phyloP scores from a whole-genome alignment of 2,797 vertebrate species.

The Protonibea diacanthus region DNA sequence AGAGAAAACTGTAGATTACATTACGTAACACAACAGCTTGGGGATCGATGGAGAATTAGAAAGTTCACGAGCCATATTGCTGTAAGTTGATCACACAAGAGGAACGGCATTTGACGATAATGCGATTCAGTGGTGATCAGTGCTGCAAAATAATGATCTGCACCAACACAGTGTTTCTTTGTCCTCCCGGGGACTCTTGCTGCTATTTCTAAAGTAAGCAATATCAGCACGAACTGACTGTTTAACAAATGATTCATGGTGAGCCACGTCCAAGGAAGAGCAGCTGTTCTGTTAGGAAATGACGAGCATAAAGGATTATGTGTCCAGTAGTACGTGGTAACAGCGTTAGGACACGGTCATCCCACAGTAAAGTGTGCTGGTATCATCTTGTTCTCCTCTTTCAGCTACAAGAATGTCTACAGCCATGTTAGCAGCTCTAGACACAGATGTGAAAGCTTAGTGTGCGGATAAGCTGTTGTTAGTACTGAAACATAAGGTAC shows the following conservation, averaged over 20 bases:
- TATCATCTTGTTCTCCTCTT: not conserved
- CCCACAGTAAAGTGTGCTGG: slow-evolving; percentile 1
- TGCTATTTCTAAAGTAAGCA: slow-evolving; percentile 31
- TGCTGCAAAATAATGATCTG: slow-evolving; percentile 58
- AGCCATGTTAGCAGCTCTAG: not conserved
- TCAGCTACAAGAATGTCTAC: not conserved
- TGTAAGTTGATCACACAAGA: slow-evolving; percentile 52
- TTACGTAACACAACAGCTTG: slow-evolving; percentile 43
- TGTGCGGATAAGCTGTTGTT: no score
- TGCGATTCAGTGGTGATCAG: slow-evolving; percentile 64
- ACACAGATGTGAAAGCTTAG: not conserved
- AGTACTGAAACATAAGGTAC: no score
- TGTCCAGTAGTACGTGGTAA: not conserved
- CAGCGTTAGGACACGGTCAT: not conserved
- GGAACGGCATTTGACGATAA: slow-evolving; percentile 48
- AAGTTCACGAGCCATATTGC: slow-evolving; percentile 68
- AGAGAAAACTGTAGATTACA: not conserved
- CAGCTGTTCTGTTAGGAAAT: slow-evolving; percentile 9
- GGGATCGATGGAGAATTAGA: slow-evolving; percentile 72
- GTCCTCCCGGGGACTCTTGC: slow-evolving; percentile 18
- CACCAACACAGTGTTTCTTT: slow-evolving; percentile 33
- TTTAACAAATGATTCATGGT: slow-evolving; percentile 7
- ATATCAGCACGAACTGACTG: not conserved
- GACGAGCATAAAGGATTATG: slow-evolving; percentile 2
- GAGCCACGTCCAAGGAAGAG: not conserved